Evolutionary conservation across 1,140 invertebrate species (phyloP).

Genomic region (Conus ventricosus): DNA sequence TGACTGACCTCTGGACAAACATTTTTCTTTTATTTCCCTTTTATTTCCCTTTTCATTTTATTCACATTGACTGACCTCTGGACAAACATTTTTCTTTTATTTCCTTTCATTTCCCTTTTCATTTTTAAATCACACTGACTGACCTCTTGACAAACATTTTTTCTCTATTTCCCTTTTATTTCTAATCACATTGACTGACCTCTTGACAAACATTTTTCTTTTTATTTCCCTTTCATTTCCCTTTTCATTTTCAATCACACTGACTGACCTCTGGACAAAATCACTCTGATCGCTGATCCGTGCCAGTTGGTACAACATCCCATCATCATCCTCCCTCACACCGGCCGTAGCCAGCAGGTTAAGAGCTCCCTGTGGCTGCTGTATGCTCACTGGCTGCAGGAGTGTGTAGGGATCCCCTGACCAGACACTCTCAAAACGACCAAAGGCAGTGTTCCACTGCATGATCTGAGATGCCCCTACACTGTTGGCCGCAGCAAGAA

Average conservation of each 20-base stretch:
- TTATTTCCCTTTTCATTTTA: too few relatives aligned
- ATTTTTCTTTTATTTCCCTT: too few relatives aligned
- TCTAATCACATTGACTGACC: too few relatives aligned
- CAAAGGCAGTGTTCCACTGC: slow-evolving; percentile 58
- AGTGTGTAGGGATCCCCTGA: slow-evolving; percentile 52
- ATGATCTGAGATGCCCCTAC: slow-evolving; percentile 65
- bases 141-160: too few relatives aligned
- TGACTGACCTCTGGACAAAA: slow-evolving; percentile 66
- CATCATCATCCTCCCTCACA: slow-evolving; percentile 42
- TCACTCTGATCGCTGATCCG: slow-evolving; percentile 63
- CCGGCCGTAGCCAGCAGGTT: slow-evolving; percentile 56
- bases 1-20: too few relatives aligned
- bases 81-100: too few relatives aligned
- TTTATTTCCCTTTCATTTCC: too few relatives aligned
- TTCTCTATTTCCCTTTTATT: too few relatives aligned
- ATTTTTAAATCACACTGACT: too few relatives aligned
- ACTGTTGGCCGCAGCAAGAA: slow-evolving; percentile 61
- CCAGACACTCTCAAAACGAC: slow-evolving; percentile 59
- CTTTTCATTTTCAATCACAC: too few relatives aligned
- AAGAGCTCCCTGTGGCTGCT: slow-evolving; percentile 53
- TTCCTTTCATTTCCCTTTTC: too few relatives aligned
- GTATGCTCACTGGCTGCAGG: slow-evolving; percentile 58
- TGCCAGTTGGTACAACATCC: slow-evolving; percentile 59
- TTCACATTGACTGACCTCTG: slow-evolving; percentile 57
- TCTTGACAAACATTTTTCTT: too few relatives aligned